These are phyloP conservation scores for Drosophila melanosoma DNA, from an alignment of 2,888 invertebrate genomes.

Conservation along the genomic window DNA sequence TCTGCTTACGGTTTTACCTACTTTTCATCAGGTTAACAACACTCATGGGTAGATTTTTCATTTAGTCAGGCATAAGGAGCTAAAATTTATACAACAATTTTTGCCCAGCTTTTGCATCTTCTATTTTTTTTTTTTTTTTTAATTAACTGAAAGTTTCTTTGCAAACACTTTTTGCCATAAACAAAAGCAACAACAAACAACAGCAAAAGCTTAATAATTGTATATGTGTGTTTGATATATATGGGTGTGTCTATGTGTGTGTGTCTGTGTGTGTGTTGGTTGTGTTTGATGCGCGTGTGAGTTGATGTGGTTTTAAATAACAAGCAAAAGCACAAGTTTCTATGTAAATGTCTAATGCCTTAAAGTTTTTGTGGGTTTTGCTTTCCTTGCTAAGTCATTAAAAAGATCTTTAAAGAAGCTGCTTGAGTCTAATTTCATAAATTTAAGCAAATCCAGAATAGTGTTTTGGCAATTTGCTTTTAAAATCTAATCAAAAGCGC, in stretches of 20 bases:
- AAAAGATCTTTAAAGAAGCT: slow-evolving; percentile 5
- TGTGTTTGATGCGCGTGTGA: slow-evolving; percentile 2
- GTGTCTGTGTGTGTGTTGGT: slow-evolving; percentile 6
- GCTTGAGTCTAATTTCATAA: slow-evolving; percentile 16
- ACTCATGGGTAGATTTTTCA: slow-evolving; percentile 80
- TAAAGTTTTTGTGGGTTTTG: slow-evolving; percentile 66
- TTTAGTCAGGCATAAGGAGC: slow-evolving; percentile 67
- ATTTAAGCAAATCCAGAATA: neutral
- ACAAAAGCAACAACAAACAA: slow-evolving; percentile 24
- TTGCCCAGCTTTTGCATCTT: slow-evolving; percentile 19
- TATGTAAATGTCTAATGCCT: slow-evolving; percentile 55
- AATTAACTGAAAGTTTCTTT: slow-evolving; percentile 66
- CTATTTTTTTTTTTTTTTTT: slow-evolving; percentile 57
- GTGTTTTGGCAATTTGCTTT: neutral
- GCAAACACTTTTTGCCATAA: slow-evolving; percentile 44
- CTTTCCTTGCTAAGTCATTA: slow-evolving; percentile 43
- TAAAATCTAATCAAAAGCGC: slow-evolving; percentile 1
- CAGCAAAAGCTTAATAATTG: slow-evolving; percentile 46
- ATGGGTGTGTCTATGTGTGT: slow-evolving; percentile 22
- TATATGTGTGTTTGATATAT: slow-evolving; percentile 22
- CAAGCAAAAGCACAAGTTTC: slow-evolving; percentile 35
- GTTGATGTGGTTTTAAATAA: slow-evolving; percentile 33
- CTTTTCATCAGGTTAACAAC: slow-evolving; percentile 81
- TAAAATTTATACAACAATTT: slow-evolving; percentile 73
- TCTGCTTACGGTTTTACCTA: slow-evolving; percentile 63